phyloP scores from a whole-genome alignment of 2,888 invertebrate genomes.

The Trimorus sp. region DNA sequence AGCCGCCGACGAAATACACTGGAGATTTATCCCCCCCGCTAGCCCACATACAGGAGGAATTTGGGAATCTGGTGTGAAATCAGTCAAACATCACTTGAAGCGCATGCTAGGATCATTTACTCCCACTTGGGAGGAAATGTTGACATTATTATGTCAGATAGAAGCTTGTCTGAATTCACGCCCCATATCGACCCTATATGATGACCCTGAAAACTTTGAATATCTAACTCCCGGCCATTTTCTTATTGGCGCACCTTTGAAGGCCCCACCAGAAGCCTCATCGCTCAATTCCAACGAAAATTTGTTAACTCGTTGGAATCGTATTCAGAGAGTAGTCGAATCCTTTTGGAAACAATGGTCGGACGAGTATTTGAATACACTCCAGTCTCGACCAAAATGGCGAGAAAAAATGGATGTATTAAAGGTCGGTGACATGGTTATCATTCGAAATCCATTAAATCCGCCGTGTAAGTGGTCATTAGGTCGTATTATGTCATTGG shows the following conservation, averaged over 20 bases:
- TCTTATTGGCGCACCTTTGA: neutral
- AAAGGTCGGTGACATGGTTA: too few relatives aligned
- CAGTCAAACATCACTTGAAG: neutral
- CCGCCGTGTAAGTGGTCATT: too few relatives aligned
- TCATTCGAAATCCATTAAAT: too few relatives aligned
- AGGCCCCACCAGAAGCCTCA: neutral
- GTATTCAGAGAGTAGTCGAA: too few relatives aligned
- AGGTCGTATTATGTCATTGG: too few relatives aligned
- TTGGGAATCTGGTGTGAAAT: neutral
- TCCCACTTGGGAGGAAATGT: neutral
- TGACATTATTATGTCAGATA: neutral
- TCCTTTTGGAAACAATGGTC: too few relatives aligned
- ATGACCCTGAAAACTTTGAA: neutral
- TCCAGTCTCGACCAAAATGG: too few relatives aligned
- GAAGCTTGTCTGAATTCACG: neutral
- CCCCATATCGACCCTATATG: neutral
- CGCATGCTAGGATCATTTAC: neutral
- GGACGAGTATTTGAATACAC: too few relatives aligned
- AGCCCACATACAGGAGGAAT: neutral
- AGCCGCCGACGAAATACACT: neutral
- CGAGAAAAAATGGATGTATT: too few relatives aligned
- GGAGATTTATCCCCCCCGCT: neutral
- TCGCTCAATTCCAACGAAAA: too few relatives aligned
- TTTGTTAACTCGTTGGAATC: too few relatives aligned
- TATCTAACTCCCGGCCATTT: constrained; percentile 1